Evolutionary conservation across 2,113 vertebrate species (phyloP).

Genomic region (Dermatemys mawii): DNA sequence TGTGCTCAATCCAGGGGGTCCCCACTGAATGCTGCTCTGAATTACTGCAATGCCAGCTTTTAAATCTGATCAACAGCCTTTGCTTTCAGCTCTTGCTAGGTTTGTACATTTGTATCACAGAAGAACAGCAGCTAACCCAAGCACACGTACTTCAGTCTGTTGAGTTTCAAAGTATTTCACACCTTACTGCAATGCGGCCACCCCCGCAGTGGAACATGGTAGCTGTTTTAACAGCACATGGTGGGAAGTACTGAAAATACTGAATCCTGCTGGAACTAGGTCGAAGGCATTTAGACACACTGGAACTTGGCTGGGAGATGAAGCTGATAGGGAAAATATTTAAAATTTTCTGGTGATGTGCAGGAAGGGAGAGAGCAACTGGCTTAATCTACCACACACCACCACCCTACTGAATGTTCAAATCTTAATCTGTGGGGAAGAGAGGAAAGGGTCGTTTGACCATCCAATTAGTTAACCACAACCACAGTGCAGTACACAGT

Average conservation of each 20-base stretch:
- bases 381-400: neutral
- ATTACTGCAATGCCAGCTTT: neutral
- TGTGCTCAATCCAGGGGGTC: neutral
- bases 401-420: accelerated
- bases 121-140: neutral
- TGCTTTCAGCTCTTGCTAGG: neutral
- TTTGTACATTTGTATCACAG: neutral
- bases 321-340: accelerated
- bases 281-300: neutral
- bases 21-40: neutral
- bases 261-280: accelerated
- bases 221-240: neutral
- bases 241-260: accelerated
- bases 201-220: neutral
- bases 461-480: accelerated
- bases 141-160: neutral
- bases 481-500: accelerated
- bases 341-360: neutral
- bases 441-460: neutral
- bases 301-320: accelerated
- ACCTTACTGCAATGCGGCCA: neutral
- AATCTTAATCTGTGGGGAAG: accelerated
- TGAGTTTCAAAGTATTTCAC: neutral
- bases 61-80: neutral
- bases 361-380: accelerated